Evolutionary conservation across 2,113 vertebrate species (phyloP).

Genomic region (Salvelinus sp.): DNA sequence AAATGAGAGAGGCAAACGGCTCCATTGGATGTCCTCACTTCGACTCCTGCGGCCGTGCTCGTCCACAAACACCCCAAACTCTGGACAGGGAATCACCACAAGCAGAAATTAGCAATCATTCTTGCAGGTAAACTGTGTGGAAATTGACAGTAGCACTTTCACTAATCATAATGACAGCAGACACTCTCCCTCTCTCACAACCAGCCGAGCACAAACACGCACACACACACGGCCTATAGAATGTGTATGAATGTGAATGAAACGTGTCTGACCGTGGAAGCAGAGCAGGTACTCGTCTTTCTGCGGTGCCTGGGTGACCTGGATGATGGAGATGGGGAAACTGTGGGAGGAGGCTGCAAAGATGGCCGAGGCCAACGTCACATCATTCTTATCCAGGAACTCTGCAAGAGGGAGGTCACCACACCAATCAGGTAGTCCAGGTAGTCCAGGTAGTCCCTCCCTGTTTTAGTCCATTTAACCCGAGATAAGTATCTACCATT

Average conservation of each 20-base stretch:
- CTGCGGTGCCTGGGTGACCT: conserved; percentile 90
- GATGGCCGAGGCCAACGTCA: conserved; percentile 91
- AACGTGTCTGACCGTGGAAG: conserved; percentile 85
- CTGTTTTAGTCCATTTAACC: too few relatives aligned
- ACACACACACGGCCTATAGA: too few relatives aligned
- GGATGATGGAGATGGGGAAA: conserved; percentile 95
- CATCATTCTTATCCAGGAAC: conserved; percentile 98
- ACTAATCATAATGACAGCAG: too few relatives aligned
- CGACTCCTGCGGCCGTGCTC: conserved; percentile 93
- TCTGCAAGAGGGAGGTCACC: conserved; percentile 70
- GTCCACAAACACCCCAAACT: conserved; percentile 98
- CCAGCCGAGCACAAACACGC: too few relatives aligned
- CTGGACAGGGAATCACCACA: conserved; percentile 60
- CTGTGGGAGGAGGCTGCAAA: conserved; percentile 95
- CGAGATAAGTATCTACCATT: too few relatives aligned
- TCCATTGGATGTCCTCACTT: conserved; percentile 97
- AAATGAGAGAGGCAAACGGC: conserved; percentile 92
- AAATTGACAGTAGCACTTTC: too few relatives aligned
- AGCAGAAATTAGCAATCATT: too few relatives aligned
- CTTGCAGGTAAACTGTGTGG: too few relatives aligned
- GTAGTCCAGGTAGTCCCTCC: too few relatives aligned
- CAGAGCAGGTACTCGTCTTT: conserved; percentile 97
- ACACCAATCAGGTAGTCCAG: not conserved
- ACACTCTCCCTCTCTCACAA: too few relatives aligned
- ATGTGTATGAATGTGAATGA: conserved; percentile 6